Conservation (phyloP, 2,113 vertebrate genomes). For the Pollimyrus isidori region DNA sequence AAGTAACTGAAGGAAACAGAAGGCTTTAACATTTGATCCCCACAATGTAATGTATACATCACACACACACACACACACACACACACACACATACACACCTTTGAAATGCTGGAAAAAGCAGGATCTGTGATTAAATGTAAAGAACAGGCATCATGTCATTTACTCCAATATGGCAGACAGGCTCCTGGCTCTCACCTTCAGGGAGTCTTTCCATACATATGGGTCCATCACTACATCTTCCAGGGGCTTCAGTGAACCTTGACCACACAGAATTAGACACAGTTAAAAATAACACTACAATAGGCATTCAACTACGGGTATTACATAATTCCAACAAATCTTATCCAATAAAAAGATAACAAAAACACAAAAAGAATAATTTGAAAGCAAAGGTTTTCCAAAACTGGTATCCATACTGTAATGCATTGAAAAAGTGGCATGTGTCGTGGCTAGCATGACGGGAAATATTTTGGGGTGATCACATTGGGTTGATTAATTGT, state of each 20-base stretch:
- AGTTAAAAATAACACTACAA: not conserved
- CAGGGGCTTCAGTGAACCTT: slow-evolving; percentile 5
- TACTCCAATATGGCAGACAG: not conserved
- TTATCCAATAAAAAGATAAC: not conserved
- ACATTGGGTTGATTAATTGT: too few relatives aligned
- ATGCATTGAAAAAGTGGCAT: not conserved
- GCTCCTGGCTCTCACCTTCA: slow-evolving; percentile 49
- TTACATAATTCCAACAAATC: not conserved
- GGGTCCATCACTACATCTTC: slow-evolving; percentile 24
- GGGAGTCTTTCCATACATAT: slow-evolving; percentile 49
- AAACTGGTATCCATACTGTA: not conserved
- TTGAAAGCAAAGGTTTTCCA: not conserved
- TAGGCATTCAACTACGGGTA: not conserved
- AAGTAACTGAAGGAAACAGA: not conserved
- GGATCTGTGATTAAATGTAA: not conserved
- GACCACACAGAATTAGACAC: slow-evolving; percentile 1
- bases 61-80: not conserved
- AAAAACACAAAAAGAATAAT: not conserved
- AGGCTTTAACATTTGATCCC: not conserved
- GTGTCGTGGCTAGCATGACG: too few relatives aligned
- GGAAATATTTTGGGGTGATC: too few relatives aligned
- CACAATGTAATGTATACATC: not conserved
- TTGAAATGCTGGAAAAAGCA: not conserved
- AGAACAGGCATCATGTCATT: not conserved
- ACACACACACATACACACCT: not conserved